These are phyloP conservation scores for Acanthurus leucopareius DNA, from an alignment of 2,797 vertebrate genomes.

Conservation along the genomic window DNA sequence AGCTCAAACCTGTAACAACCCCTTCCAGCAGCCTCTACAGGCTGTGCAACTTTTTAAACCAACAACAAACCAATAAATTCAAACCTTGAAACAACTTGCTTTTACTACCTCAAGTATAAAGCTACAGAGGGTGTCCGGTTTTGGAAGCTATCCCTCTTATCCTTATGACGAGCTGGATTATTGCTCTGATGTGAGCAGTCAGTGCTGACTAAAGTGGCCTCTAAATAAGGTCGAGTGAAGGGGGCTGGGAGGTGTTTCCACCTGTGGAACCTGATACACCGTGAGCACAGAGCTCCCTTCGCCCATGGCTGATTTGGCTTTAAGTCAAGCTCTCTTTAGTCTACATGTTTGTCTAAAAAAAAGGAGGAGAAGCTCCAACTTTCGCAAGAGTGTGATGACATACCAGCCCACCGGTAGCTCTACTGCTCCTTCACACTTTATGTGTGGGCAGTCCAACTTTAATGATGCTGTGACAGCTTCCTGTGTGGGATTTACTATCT, in stretches of 20 bases:
- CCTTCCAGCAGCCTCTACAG: neutral
- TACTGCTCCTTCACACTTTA: conserved; percentile 37
- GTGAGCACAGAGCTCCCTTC: conserved; percentile 15
- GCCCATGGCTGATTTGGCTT: conserved; percentile 54
- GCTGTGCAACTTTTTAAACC: neutral
- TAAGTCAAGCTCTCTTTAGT: conserved; percentile 17
- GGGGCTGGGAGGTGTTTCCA: conserved; percentile 50
- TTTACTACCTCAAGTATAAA: neutral
- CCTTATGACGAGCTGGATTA: conserved; percentile 26
- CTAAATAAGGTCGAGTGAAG: conserved; percentile 36
- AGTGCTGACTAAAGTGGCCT: conserved; percentile 15
- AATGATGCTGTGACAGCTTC: conserved; percentile 51
- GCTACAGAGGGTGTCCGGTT: conserved; percentile 12
- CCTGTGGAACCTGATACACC: conserved; percentile 67
- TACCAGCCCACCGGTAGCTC: conserved; percentile 56
- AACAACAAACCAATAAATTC: neutral
- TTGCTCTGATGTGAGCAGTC: conserved; percentile 6
- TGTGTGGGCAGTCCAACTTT: conserved; percentile 32
- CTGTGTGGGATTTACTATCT: conserved; percentile 61
- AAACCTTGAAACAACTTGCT: conserved; percentile 5
- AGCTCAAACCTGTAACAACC: neutral
- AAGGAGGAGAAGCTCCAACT: conserved; percentile 62
- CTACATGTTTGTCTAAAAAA: conserved; percentile 37
- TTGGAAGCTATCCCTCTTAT: conserved; percentile 25
- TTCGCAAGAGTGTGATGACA: conserved; percentile 60